phyloP scores from a whole-genome alignment of 2,888 invertebrate genomes.

The Epirrhoe tristata region DNA sequence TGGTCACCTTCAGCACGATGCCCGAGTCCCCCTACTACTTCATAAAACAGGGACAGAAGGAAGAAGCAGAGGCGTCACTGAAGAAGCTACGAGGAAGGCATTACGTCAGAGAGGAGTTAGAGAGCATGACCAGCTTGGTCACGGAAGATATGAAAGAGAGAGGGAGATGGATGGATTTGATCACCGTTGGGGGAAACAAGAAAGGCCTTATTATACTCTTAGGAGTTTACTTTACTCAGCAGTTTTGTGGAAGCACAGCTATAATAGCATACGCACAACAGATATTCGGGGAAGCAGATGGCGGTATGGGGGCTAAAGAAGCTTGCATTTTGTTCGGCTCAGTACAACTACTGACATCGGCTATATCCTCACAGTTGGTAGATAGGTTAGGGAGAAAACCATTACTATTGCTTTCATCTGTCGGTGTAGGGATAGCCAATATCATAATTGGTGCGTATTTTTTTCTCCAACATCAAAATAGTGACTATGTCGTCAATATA shows the following conservation, averaged over 20 bases:
- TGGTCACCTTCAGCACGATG: slow-evolving; percentile 85
- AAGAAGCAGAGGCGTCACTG: slow-evolving; percentile 83
- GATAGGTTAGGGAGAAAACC: slow-evolving; percentile 87
- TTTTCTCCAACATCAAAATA: slow-evolving; percentile 77
- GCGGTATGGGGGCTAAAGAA: slow-evolving; percentile 75
- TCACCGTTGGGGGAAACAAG: slow-evolving; percentile 78
- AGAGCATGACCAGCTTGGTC: slow-evolving; percentile 81
- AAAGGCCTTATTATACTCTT: slow-evolving; percentile 86
- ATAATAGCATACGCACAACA: slow-evolving; percentile 85
- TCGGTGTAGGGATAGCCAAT: slow-evolving; percentile 82
- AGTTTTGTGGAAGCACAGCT: slow-evolving; percentile 87
- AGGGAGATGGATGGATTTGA: slow-evolving; percentile 78
- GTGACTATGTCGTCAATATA: slow-evolving; percentile 74
- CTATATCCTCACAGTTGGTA: slow-evolving; percentile 84
- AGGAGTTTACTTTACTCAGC: slow-evolving; percentile 86
- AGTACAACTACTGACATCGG: slow-evolving; percentile 83
- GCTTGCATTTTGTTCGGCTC: slow-evolving; percentile 83
- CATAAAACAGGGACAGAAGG: slow-evolving; percentile 77
- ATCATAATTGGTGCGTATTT: slow-evolving; percentile 84
- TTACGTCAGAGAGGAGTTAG: slow-evolving; percentile 84
- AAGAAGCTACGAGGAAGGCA: slow-evolving; percentile 83
- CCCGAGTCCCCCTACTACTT: slow-evolving; percentile 88
- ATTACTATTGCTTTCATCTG: slow-evolving; percentile 85
- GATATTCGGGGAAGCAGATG: slow-evolving; percentile 85
- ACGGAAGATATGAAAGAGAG: slow-evolving; percentile 82